A percentile compares a stretch with the other conserved stretches of the same genome.
Evolutionary conservation across 37 sponge, comb jelly and placozoan genomes (phyloP).

Genomic region (Spongilla lacustris): DNA sequence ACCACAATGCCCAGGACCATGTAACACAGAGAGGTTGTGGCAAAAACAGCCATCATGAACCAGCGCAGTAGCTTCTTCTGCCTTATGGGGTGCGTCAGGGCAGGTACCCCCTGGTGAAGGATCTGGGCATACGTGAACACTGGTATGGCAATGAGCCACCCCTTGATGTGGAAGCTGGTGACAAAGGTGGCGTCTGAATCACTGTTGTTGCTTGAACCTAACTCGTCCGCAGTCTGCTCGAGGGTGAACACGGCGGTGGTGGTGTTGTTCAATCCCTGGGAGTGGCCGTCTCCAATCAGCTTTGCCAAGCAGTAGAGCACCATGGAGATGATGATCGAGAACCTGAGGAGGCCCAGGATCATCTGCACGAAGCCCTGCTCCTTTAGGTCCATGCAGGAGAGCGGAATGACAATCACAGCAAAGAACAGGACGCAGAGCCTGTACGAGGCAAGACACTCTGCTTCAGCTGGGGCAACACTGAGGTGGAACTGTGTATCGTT

Average conservation of each 20-base stretch:
- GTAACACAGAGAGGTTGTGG: conserved; percentile 57
- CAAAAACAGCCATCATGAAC: conserved; percentile 55
- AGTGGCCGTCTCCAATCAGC: conserved; percentile 13
- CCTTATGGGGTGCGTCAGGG: conserved; percentile 74
- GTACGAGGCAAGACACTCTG: conserved; percentile 63
- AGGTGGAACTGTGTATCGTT: conserved; percentile 55
- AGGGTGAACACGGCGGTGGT: background rate
- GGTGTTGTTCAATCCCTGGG: background rate
- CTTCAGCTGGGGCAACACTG: conserved; percentile 37
- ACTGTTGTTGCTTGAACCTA: background rate
- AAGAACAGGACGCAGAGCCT: conserved; percentile 79
- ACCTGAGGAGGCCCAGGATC: conserved; percentile 74
- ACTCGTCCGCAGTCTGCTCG: background rate
- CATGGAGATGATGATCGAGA: conserved; percentile 69
- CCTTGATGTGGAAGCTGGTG: conserved; percentile 47
- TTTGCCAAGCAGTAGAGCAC: conserved; percentile 65
- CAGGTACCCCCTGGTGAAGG: conserved; percentile 82
- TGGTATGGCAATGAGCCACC: conserved; percentile 78
- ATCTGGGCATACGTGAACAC: conserved; percentile 81
- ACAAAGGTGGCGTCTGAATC: conserved; percentile 15
- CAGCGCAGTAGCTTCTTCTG: conserved; percentile 60
- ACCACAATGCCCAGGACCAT: conserved; percentile 71
- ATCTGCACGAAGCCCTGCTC: conserved; percentile 90
- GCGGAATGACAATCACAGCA: conserved; percentile 62
- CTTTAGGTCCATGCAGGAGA: conserved; percentile 78